phyloP scores from a whole-genome alignment of 2,113 vertebrate species.

The Leptobrachium leishanense region DNA sequence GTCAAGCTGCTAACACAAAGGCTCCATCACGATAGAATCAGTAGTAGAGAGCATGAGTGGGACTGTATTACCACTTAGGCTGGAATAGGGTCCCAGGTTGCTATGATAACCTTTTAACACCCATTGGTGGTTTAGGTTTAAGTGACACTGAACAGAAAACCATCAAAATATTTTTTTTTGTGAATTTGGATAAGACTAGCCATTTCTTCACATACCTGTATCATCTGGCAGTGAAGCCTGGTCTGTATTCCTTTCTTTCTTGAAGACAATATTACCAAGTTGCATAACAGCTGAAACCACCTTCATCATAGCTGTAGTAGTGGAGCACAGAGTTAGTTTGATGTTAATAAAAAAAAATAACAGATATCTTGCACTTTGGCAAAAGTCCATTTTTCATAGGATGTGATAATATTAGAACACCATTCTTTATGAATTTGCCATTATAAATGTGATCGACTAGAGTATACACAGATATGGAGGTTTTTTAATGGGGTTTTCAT shows the following conservation, averaged over 20 bases:
- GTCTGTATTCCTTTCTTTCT: slow-evolving; percentile 93
- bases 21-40: no score
- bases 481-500: no score
- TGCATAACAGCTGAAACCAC: slow-evolving; percentile 91
- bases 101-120: no score
- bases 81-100: no score
- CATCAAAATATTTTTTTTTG: background rate
- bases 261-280: slow-evolving; percentile 90
- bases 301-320: slow-evolving; percentile 80
- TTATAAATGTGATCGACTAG: no score
- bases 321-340: background rate
- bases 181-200: background rate
- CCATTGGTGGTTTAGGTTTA: no score
- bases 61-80: no score
- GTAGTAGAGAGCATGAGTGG: no score
- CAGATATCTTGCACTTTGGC: no score
- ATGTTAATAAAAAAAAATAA: slow-evolving; percentile 1
- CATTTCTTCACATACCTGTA: slow-evolving; percentile 70
- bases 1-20: no score
- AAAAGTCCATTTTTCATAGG: background rate
- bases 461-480: no score
- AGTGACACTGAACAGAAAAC: background rate
- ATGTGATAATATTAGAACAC: background rate
- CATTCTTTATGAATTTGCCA: no score
- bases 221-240: slow-evolving; percentile 96